Conservation (phyloP, 1,140 invertebrate genomes). For the Bombus waltoni region DNA sequence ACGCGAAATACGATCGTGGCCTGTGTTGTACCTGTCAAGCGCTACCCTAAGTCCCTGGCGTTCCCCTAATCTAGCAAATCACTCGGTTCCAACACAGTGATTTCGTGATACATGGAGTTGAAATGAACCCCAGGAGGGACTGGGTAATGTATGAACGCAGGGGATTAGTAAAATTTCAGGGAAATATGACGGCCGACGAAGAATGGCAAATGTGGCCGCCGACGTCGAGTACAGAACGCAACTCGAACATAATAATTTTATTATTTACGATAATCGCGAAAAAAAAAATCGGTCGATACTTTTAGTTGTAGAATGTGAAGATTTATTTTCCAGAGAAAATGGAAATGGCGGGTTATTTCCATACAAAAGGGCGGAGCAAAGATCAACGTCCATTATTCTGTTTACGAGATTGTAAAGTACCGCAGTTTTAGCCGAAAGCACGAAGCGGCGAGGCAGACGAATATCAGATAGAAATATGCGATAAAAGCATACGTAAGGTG, state of each 20-base stretch:
- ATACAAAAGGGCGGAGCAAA: too few species aligned
- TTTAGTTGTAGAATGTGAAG: not conserved
- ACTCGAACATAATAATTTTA: not conserved
- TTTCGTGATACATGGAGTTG: slow-evolving; percentile 45
- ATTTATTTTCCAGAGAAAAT: not conserved
- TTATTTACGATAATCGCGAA: not conserved
- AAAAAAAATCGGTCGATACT: not conserved
- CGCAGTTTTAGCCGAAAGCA: not conserved
- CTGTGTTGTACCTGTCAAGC: slow-evolving; percentile 28
- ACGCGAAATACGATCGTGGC: slow-evolving; percentile 32
- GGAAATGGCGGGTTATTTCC: not conserved
- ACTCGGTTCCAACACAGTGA: slow-evolving; percentile 44
- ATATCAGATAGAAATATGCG: not conserved
- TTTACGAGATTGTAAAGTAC: not conserved
- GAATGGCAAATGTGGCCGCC: not conserved
- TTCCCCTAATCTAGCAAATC: slow-evolving; percentile 52
- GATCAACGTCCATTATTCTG: not conserved
- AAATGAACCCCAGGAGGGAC: slow-evolving; percentile 33
- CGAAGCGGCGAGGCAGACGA: not conserved
- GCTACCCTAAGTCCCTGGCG: slow-evolving; percentile 27
- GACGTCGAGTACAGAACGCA: not conserved
- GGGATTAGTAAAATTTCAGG: slow-evolving; percentile 31
- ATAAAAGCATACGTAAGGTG: not conserved
- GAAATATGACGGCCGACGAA: not conserved
- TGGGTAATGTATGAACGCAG: slow-evolving; percentile 4